Percentiles rank a stretch among this genome's conserved stretches.
These are phyloP conservation scores for Boleophthalmus pectinirostris DNA, from an alignment of 2,113 vertebrate species.

Conservation along the genomic window DNA sequence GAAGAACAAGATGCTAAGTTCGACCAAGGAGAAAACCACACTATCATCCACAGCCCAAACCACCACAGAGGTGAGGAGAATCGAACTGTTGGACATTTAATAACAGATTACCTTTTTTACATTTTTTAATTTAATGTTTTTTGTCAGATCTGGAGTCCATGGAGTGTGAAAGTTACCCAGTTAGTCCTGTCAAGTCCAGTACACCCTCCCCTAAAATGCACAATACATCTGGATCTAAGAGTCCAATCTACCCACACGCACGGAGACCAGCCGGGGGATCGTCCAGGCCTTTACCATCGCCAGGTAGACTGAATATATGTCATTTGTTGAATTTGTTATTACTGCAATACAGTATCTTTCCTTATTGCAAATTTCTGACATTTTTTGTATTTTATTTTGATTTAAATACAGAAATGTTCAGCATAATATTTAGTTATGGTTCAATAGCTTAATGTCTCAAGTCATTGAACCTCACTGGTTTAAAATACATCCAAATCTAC, in stretches of 20 bases:
- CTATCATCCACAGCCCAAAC: conserved; percentile 84
- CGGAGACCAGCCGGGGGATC: conserved; percentile 85
- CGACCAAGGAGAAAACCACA: conserved; percentile 83
- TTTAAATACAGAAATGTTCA: too few species aligned
- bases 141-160: conserved; percentile 58
- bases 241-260: conserved; percentile 80
- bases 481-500: too few species aligned
- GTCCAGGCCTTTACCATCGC: conserved; percentile 86
- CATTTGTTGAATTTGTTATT: too few species aligned
- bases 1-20: conserved; percentile 70
- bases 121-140: background rate
- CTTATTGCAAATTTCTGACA: background rate
- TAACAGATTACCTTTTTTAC: background rate
- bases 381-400: too few species aligned
- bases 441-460: background rate
- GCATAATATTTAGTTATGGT: background rate
- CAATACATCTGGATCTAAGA: conserved; percentile 78
- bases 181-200: conserved; percentile 64
- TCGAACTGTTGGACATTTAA: background rate
- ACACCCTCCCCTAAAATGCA: conserved; percentile 71
- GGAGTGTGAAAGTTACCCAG: conserved; percentile 57
- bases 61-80: conserved; percentile 66
- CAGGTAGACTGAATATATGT: conserved; percentile 68
- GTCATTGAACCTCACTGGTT: too few species aligned
- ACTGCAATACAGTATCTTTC: too few species aligned